Evolutionary conservation across 2,113 vertebrate species (phyloP), one percentile per base, ranked within the genome.

Genomic region (Sander lucioperca): DNA sequence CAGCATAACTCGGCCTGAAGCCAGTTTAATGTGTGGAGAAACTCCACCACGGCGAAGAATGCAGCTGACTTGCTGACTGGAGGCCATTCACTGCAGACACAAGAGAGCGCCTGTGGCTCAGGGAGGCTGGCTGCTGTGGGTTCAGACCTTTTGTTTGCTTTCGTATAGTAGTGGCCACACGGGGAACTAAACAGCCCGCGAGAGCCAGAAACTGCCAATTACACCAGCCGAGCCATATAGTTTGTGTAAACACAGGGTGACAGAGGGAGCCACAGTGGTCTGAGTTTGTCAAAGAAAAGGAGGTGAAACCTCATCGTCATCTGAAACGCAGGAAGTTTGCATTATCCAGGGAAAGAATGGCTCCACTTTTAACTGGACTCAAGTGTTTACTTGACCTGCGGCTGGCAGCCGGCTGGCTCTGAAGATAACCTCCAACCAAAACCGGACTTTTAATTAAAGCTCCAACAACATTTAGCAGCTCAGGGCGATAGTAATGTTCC

Each of bases 71-170:
- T 81, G 74, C 80, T 68, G 79, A 61, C 74, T 54, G 51, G 45
- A 77, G 67, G 45, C 71, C 68, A 4, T 77, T 70, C 30, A 27
- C 64, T 56, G 76, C 4, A 51, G 71, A 79, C 66, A 51, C 53
- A 21, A 63, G 51, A 47, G 50, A 58, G 57, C 51, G 61, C 48
- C 67, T 78, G 80, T 36, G 69, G 77, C 81, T 69, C 83, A 62
- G 43, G 53, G 39, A 74, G 64, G 57, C 36, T 19, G 74, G 79
- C 71, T 5, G 62, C 79, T 57, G 75, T 16, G 63, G 82, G 25
- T 81, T 86, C 79, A 67, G 43, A 62, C 68, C 39, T 80, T 89
- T 88, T 82, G 79, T 86, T 80, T 83, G 69, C 88, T 87, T 86
- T 79, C 25, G 27, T 25, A 57, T 80, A 53, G 23, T 47, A 19